These are phyloP conservation scores for Diabrotica balteata DNA, from an alignment of 2,888 invertebrate species.

Conservation along the genomic window DNA sequence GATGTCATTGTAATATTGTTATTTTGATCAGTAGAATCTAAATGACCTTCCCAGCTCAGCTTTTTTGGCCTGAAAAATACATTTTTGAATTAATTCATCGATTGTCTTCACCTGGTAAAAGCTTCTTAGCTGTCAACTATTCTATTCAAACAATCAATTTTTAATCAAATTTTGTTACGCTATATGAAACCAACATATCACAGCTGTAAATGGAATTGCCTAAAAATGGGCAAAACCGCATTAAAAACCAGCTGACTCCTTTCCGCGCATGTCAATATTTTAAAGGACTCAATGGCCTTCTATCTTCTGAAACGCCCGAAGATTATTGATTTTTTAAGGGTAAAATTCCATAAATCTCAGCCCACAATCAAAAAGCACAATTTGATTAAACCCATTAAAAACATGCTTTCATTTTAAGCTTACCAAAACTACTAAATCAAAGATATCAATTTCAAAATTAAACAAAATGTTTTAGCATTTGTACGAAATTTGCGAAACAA, in stretches of 20 bases:
- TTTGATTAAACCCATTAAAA: too few species aligned
- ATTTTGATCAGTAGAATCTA: constrained; percentile 67
- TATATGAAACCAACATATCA: constrained; percentile 41
- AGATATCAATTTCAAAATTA: too few species aligned
- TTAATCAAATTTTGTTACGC: constrained; percentile 29
- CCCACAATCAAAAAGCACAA: neutral
- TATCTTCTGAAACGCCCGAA: constrained; percentile 52
- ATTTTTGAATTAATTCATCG: constrained; percentile 12
- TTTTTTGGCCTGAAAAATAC: constrained; percentile 55
- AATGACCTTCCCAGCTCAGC: constrained; percentile 58
- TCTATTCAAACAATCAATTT: constrained; percentile 26
- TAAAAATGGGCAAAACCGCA: constrained; percentile 40
- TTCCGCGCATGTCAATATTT: constrained; percentile 46
- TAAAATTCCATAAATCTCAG: constrained; percentile 35
- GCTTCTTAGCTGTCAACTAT: constrained; percentile 2
- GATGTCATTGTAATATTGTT: constrained; percentile 86
- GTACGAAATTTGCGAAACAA: too few species aligned
- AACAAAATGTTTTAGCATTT: too few species aligned
- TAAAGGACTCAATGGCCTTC: constrained; percentile 46
- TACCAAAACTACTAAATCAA: too few species aligned
- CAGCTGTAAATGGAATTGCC: constrained; percentile 46
- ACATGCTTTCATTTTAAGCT: too few species aligned
- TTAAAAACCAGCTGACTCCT: constrained; percentile 51
- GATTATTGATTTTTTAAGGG: constrained; percentile 55
- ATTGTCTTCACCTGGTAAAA: constrained; percentile 1